Base-by-base conservation (phyloP, 2,797 vertebrate species). In the Oreonectes daqikongensis region DNA sequence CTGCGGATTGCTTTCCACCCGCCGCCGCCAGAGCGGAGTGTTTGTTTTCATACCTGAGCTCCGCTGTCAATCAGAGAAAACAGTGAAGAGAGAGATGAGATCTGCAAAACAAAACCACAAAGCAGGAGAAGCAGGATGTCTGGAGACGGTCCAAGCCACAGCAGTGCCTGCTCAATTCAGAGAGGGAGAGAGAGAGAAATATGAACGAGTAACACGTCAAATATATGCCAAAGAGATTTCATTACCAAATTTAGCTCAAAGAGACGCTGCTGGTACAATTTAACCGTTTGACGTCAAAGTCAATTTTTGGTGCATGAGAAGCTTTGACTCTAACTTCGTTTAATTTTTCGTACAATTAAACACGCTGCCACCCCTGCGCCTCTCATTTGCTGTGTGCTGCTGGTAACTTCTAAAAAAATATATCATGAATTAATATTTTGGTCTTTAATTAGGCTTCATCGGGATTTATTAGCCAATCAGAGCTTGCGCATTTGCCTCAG, bases 11-110 rank as follows among this genome's bases (percentile, higher is more conserved):
- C 89, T 93, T 91, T 92, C 90, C 91, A 91, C 85, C 83, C 69
- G 55, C 86, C 90, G 89, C 88, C 92, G 86, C 63, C 70, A 83
- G 90, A 92, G 92, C 92, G 92, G 92, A 91, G 90, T 92, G 90
- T 94, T 94, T 94, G 92, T 93, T 94, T 95, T 94, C 89, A 86
- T 93, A 94, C 93, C 92, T 93, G 91, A 93, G 91, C 92, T 93
- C 90, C 91, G 94, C 95, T 95, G 94, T 96, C 95, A 96, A 76
- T 96, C 94, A 95, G 90, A 73, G 89, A 91, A 87, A 90, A 89
- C 82, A 86, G 67, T 88, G 90, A 93, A 90, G 92, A 89, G 89
- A 79, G 89, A 93, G 90, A 91, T 87, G 89, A 89, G 92, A 95
- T 95, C 94, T 94, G 87, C 86, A 73, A 90, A 91, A 92, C 93